These are phyloP conservation scores for Nibea albiflora DNA, from an alignment of 2,113 vertebrate genomes.

Conservation along the genomic window DNA sequence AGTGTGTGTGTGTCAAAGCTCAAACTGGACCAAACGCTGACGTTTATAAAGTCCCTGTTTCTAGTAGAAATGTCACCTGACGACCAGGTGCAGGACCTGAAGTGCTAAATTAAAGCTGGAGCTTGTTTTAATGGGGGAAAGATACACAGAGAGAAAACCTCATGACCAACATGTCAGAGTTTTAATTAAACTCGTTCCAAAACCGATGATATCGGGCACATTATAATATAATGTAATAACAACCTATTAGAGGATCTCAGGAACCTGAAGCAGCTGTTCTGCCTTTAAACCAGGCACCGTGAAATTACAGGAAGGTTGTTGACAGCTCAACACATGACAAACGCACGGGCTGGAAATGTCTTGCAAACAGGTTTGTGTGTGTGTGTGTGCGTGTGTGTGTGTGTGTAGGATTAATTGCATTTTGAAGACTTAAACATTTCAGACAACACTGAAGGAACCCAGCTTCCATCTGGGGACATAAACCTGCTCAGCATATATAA, in stretches of 20 bases:
- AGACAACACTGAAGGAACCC: background rate
- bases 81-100: too few species aligned
- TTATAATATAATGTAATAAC: background rate
- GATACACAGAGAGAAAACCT: background rate
- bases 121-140: background rate
- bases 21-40: background rate
- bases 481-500: background rate
- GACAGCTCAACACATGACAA: background rate
- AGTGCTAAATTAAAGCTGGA: background rate
- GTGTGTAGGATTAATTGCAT: background rate
- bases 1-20: background rate
- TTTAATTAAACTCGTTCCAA: constrained; percentile 2
- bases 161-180: background rate
- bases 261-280: background rate
- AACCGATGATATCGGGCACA: background rate
- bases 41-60: background rate
- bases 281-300: too few species aligned
- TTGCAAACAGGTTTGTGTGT: too few species aligned
- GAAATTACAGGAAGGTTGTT: background rate
- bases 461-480: background rate
- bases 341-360: background rate
- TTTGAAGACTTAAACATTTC: background rate
- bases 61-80: too few species aligned
- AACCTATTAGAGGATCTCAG: background rate
- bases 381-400: too few species aligned